These are phyloP conservation scores for Muntiacus reevesi DNA, from an alignment of 2,113 vertebrate species.

Conservation along the genomic window DNA sequence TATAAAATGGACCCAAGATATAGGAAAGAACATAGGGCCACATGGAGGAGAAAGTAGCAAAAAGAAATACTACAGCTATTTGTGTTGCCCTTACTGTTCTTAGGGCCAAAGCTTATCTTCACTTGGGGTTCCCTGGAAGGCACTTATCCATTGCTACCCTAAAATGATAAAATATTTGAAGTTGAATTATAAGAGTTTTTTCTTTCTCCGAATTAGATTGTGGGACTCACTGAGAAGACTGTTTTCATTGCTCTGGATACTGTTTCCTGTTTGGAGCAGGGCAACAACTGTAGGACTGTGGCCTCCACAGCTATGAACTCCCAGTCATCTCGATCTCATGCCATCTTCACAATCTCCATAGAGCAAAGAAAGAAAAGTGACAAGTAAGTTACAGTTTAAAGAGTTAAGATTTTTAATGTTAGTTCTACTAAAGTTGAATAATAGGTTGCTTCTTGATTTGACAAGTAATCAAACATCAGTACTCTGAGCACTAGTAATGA, in stretches of 20 bases:
- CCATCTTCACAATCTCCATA: conserved; percentile 95
- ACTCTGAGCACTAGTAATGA: background rate
- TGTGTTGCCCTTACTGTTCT: background rate
- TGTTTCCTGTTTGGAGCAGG: conserved; percentile 91
- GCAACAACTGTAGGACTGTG: conserved; percentile 92
- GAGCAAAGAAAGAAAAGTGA: conserved; percentile 90
- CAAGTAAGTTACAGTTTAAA: conserved; percentile 83
- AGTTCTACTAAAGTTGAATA: background rate
- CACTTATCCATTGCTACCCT: background rate
- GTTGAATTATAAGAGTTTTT: conserved; percentile 38
- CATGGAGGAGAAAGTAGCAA: background rate
- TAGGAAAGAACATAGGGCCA: background rate
- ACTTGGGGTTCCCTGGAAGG: background rate
- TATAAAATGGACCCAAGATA: background rate
- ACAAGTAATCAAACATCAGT: background rate
- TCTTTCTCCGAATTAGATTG: conserved; percentile 84
- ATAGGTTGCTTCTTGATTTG: background rate
- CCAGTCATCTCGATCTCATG: conserved; percentile 95
- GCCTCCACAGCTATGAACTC: conserved; percentile 97
- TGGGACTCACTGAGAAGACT: conserved; percentile 90
- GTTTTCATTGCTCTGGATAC: conserved; percentile 88
- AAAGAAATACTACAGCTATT: background rate
- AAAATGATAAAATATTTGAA: conserved; percentile 6
- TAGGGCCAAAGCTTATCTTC: background rate
- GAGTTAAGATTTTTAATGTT: conserved; percentile 27